Evolutionary conservation across 2,888 invertebrate species (phyloP), one percentile per base, ranked within the genome.

Genomic region (Cylloceria caligata): DNA sequence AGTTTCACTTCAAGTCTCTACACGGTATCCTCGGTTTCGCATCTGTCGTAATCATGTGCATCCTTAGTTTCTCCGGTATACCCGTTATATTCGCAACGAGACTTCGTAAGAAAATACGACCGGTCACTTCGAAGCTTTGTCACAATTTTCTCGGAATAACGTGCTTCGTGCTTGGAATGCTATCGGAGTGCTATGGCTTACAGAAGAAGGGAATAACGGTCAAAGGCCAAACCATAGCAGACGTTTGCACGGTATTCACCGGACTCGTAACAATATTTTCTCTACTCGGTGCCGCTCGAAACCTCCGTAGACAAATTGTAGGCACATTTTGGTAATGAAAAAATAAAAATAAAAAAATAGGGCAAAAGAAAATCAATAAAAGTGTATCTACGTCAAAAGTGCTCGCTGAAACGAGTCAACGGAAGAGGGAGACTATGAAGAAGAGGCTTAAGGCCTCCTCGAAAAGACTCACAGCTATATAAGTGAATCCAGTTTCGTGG

Each of bases 91-190:
- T 94, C 89, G 94, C 94, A 0, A 89, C 93, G 13, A 94, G 94
- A 88, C 93, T 95, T 2, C 93, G 94, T 0, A 88, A 94, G 55
- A 88, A 92, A 85, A 88, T 94, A 79, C 93, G 93, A 77, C 94
- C 94, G 42, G 93, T 94, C 19, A 92, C 93, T 0, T 86, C 93
- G 21, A 94, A 94, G 85, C 93, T 94, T 9, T 81, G 93, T 11
- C 95, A 95, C 88, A 92, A 94, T 78, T 91, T 94, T n/a, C 91
- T 94, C 1, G 95, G 94, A 9, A 90, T 94, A 11, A 90, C 93
- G 62, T 93, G 94, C 1, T 89, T 94, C 42, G 89, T 92, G 9
- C 93, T 94, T 90, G 95, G 95, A 0, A 94, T 95, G 85, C 89
- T 93, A 0, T 92, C 90, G 0, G 86, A 89, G 64, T 88, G 89